phyloP scores from a whole-genome alignment of 2,797 vertebrate species.

The Fundulus diaphanus region DNA sequence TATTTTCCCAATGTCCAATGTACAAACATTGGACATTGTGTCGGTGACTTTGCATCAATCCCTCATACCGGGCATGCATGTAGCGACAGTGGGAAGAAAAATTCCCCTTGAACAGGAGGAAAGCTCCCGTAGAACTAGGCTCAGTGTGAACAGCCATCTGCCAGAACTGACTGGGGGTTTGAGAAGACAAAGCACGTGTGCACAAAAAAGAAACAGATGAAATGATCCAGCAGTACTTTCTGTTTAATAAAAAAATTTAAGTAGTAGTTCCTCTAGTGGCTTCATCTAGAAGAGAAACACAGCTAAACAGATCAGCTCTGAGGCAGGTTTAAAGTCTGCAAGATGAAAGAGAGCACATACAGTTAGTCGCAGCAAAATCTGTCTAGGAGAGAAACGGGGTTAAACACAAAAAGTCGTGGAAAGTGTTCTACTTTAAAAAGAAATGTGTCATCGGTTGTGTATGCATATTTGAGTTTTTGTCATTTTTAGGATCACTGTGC shows the following conservation, averaged over 20 bases:
- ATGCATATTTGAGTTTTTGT: slow-evolving; percentile 24
- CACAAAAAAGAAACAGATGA: background rate
- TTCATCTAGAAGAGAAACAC: background rate
- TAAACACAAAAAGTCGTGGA: no score
- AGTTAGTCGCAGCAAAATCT: background rate
- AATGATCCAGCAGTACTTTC: background rate
- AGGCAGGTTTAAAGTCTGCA: background rate
- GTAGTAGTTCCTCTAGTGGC: no score
- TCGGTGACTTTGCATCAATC: no score
- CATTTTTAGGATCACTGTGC: slow-evolving; percentile 26
- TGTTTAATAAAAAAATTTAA: no score
- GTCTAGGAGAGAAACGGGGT: background rate
- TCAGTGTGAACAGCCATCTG: no score
- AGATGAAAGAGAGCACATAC: background rate
- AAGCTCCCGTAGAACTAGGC: background rate
- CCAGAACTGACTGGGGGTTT: no score
- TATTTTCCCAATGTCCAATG: no score
- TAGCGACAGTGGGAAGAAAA: background rate
- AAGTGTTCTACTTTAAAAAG: slow-evolving; percentile 39
- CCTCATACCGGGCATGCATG: no score
- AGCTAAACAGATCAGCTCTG: background rate
- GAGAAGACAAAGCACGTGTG: background rate
- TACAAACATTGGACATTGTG: background rate
- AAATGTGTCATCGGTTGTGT: slow-evolving; percentile 27
- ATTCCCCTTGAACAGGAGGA: background rate